These are phyloP conservation scores for Amphimallon solstitiale DNA, from an alignment of 2,888 invertebrate genomes.

Conservation along the genomic window DNA sequence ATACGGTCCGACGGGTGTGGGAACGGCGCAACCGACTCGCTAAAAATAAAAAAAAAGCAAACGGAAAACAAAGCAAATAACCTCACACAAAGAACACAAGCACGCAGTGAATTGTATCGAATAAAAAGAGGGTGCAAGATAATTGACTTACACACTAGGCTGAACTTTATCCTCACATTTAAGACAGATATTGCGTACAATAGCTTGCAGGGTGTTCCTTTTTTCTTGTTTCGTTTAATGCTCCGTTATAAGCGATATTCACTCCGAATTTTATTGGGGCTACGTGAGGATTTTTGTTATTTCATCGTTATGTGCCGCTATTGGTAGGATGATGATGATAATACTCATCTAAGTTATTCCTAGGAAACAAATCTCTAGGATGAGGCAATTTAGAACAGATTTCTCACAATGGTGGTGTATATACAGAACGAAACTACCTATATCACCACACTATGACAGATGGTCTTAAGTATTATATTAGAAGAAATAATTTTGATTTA, in stretches of 20 bases:
- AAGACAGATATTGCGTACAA: slow-evolving; percentile 32
- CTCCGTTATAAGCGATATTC: slow-evolving; percentile 28
- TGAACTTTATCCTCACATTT: slow-evolving; percentile 33
- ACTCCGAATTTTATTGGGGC: slow-evolving; percentile 23
- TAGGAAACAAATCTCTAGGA: too few species aligned
- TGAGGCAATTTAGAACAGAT: too few species aligned
- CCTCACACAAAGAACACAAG: slow-evolving; percentile 19
- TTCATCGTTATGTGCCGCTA: not conserved
- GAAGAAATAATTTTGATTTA: too few species aligned
- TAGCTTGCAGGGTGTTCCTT: slow-evolving; percentile 9
- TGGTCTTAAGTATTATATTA: too few species aligned
- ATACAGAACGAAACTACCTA: too few species aligned
- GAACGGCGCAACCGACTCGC: not conserved
- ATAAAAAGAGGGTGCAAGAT: slow-evolving; percentile 25
- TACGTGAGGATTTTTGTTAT: slow-evolving; percentile 31
- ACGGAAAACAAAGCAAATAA: slow-evolving; percentile 22
- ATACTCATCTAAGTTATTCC: not conserved
- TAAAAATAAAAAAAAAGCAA: not conserved
- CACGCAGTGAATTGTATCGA: slow-evolving; percentile 22
- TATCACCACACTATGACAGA: too few species aligned
- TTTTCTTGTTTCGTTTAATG: slow-evolving; percentile 25
- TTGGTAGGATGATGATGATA: slow-evolving; percentile 6
- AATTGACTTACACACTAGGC: slow-evolving; percentile 33
- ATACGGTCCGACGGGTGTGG: not conserved
- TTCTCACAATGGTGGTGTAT: too few species aligned